These are phyloP conservation scores for Cryptomyrus ogoouensis DNA, from an alignment of 2,113 vertebrate genomes.

Conservation along the genomic window DNA sequence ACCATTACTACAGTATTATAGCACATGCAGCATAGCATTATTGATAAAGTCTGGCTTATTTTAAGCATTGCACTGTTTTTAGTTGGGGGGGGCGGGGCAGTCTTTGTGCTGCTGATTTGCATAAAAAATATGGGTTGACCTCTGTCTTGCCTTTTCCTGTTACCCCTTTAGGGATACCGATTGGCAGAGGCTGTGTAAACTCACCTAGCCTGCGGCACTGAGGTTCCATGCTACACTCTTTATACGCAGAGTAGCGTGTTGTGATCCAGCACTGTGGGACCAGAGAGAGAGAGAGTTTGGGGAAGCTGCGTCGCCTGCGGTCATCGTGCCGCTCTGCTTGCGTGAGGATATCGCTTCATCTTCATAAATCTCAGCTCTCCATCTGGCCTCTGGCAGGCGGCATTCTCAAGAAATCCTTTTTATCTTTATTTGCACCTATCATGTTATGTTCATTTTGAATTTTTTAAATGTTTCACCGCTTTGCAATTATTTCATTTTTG, in stretches of 20 bases:
- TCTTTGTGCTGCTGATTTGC: not conserved
- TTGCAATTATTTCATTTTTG: not conserved
- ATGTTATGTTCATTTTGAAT: not conserved
- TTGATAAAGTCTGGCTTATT: not conserved
- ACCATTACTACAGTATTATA: not conserved
- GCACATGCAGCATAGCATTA: not conserved
- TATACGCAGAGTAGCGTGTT: constrained; percentile 45
- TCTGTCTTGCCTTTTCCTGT: not conserved
- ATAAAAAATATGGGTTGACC: not conserved
- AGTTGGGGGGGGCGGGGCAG: not conserved
- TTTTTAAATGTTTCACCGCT: not conserved
- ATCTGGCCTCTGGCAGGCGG: constrained; percentile 44
- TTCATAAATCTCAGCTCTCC: constrained; percentile 37
- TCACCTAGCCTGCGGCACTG: constrained; percentile 53
- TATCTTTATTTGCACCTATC: constrained; percentile 3
- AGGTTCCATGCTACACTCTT: constrained; percentile 54
- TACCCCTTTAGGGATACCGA: not conserved
- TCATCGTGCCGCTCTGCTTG: constrained; percentile 42
- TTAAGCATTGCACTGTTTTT: not conserved
- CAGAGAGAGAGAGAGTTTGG: constrained; percentile 33
- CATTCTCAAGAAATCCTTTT: constrained; percentile 34
- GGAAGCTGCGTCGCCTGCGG: constrained; percentile 40
- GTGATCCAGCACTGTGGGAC: constrained; percentile 45
- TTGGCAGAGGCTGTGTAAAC: constrained; percentile 58
- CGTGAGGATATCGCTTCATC: constrained; percentile 58